Evolutionary conservation across 1,140 invertebrate species (phyloP).

Genomic region (Trigoniulus corallinus): DNA sequence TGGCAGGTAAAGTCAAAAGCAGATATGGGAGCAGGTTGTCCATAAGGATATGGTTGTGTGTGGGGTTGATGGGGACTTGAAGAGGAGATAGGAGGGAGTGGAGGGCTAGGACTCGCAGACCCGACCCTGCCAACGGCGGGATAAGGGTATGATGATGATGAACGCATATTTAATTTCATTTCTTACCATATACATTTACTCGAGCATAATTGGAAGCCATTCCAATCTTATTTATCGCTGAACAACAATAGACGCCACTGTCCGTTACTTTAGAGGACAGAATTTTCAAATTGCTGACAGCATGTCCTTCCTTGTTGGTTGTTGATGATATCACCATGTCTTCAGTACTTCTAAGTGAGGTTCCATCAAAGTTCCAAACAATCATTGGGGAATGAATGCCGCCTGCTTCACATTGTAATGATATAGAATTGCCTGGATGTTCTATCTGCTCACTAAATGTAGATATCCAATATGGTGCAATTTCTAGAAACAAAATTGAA

Average conservation of each 20-base stretch:
- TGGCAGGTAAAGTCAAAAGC: too few species aligned
- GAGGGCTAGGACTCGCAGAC: too few species aligned
- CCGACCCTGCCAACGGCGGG: too few species aligned
- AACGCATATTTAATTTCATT: too few species aligned
- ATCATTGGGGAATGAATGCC: not conserved
- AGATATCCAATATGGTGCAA: not conserved
- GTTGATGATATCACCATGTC: too few species aligned
- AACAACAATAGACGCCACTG: not conserved
- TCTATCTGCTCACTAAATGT: not conserved
- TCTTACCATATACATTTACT: not conserved
- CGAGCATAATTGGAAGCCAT: not conserved
- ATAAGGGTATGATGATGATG: too few species aligned
- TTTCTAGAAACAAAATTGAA: too few species aligned
- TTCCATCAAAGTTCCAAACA: not conserved
- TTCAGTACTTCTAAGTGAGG: not conserved
- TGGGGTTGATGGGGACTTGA: too few species aligned
- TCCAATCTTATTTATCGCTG: not conserved
- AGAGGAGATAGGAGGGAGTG: too few species aligned
- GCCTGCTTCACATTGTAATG: not conserved
- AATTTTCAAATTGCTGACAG: not conserved
- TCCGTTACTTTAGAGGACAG: not conserved
- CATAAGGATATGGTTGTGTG: too few species aligned
- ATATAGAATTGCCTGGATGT: not conserved
- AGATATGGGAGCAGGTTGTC: too few species aligned
- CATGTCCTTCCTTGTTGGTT: not conserved